Evolutionary conservation across 2,888 invertebrate species (phyloP).

Genomic region (Leptopterna dolabrata): DNA sequence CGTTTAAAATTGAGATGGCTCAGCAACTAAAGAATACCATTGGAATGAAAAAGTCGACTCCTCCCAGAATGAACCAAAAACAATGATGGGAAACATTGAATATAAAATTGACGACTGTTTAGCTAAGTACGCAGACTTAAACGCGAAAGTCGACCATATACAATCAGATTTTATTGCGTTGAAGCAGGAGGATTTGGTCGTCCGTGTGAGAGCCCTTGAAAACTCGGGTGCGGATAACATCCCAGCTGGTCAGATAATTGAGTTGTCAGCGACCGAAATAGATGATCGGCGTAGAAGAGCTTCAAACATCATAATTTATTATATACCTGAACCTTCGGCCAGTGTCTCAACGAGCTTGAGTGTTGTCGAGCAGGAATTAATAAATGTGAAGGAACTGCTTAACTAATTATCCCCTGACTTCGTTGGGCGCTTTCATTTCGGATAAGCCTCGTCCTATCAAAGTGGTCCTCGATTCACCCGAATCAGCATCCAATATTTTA

Average conservation of each 20-base stretch:
- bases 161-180: neutral
- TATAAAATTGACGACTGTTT: neutral
- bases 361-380: no score
- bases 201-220: neutral
- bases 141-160: neutral
- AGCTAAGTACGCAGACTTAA: neutral
- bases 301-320: neutral
- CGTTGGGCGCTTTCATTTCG: neutral
- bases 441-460: neutral
- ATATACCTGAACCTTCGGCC: neutral
- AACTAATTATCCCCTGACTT: neutral
- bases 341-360: no score
- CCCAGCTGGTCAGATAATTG: neutral
- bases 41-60: neutral
- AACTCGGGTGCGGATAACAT: neutral
- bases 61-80: neutral
- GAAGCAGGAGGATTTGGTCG: neutral
- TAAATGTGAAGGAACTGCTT: neutral
- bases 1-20: no score
- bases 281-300: neutral
- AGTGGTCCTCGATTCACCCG: no score
- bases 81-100: neutral
- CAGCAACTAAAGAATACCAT: no score
- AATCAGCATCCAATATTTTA: neutral
- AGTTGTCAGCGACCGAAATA: neutral